Conservation (phyloP, 2,797 vertebrate genomes). For the Falco naumanni region DNA sequence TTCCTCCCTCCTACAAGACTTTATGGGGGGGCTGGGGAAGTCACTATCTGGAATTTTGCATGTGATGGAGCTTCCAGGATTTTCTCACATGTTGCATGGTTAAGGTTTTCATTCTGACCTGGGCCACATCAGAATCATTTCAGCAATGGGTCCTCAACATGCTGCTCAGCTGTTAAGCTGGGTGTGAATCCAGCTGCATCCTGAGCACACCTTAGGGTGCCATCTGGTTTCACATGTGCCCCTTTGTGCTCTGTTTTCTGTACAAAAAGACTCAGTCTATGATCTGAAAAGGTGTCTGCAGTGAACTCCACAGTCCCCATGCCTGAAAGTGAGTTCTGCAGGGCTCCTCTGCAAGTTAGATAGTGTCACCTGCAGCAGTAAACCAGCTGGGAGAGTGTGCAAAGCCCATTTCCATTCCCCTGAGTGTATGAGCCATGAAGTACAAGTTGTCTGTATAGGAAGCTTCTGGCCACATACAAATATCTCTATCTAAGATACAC, state of each 20-base stretch:
- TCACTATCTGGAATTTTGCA: background rate
- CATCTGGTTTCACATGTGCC: background rate
- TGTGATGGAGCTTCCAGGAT: background rate
- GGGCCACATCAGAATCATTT: background rate
- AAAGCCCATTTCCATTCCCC: background rate
- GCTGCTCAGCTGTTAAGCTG: background rate
- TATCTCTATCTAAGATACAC: background rate
- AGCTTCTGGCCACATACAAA: background rate
- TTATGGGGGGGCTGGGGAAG: accelerated
- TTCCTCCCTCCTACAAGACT: background rate
- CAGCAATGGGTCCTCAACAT: background rate
- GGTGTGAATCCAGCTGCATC: background rate
- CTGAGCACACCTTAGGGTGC: background rate
- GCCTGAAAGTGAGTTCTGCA: background rate
- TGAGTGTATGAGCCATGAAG: background rate
- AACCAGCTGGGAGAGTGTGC: background rate
- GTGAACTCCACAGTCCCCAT: background rate
- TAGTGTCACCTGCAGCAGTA: background rate
- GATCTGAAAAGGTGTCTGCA: background rate
- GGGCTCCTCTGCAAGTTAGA: background rate
- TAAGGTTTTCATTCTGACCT: background rate
- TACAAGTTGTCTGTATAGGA: background rate
- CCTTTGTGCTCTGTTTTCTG: background rate
- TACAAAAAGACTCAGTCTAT: background rate
- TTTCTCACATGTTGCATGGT: background rate